Percentiles rank a stretch among this genome's conserved stretches.
phyloP scores from a whole-genome alignment of 2,113 vertebrate species.

The Etia nguti region DNA sequence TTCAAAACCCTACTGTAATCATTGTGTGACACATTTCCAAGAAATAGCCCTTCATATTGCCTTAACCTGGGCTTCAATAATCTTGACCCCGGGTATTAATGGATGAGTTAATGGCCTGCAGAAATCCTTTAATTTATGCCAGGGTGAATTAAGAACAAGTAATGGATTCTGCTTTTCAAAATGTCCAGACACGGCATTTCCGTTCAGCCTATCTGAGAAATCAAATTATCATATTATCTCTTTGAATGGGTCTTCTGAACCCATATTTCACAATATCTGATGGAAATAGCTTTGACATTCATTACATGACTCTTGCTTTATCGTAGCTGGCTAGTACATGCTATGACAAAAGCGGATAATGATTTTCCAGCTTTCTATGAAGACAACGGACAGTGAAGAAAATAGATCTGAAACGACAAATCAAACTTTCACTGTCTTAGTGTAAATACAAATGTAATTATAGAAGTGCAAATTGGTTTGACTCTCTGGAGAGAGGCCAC shows the following conservation, averaged over 20 bases:
- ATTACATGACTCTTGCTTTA: conserved; percentile 72
- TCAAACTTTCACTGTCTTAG: conserved; percentile 49
- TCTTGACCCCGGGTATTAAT: conserved; percentile 79
- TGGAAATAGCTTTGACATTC: conserved; percentile 75
- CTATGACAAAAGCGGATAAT: conserved; percentile 68
- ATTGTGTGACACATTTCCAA: conserved; percentile 70
- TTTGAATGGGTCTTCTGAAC: conserved; percentile 72
- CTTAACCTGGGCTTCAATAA: conserved; percentile 76
- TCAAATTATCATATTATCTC: conserved; percentile 80
- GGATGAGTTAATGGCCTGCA: conserved; percentile 78
- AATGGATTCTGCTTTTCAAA: conserved; percentile 79
- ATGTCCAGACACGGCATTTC: conserved; percentile 75
- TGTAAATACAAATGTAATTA: conserved; percentile 70
- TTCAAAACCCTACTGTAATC: conserved; percentile 63
- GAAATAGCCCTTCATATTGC: conserved; percentile 74
- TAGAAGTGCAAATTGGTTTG: conserved; percentile 61
- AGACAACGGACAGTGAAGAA: conserved; percentile 28
- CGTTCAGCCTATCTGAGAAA: conserved; percentile 76
- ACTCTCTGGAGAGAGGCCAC: conserved; percentile 39
- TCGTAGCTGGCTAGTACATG: conserved; percentile 68
- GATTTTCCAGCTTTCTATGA: conserved; percentile 54
- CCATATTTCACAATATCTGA: conserved; percentile 72
- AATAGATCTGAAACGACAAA: conserved; percentile 53
- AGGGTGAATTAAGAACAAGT: conserved; percentile 78
- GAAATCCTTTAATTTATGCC: conserved; percentile 80